These are phyloP conservation scores for Ophonus ardosiacus DNA, from an alignment of 2,888 invertebrate species.

Conservation along the genomic window DNA sequence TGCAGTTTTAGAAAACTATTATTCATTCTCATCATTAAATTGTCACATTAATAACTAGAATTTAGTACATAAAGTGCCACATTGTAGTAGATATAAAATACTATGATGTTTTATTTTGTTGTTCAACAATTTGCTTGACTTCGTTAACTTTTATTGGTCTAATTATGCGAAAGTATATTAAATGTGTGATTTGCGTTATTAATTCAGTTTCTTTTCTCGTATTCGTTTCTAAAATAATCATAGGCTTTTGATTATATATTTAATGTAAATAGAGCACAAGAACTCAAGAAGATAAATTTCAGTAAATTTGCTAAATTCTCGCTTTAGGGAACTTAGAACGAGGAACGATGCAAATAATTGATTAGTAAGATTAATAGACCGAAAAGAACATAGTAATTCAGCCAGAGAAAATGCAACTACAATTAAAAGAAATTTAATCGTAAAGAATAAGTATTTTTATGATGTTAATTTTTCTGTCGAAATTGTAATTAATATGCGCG, in stretches of 20 bases:
- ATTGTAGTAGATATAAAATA: too few relatives aligned
- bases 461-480: too few relatives aligned
- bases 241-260: background rate
- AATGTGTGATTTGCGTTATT: background rate
- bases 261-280: slow-evolving; percentile 28
- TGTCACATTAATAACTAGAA: too few relatives aligned
- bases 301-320: background rate
- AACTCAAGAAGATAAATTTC: background rate
- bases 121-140: too few relatives aligned
- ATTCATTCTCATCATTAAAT: too few relatives aligned
- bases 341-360: slow-evolving; percentile 10
- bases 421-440: background rate
- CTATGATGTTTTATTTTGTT: too few relatives aligned
- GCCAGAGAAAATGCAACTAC: background rate
- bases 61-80: too few relatives aligned
- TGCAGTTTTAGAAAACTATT: too few relatives aligned
- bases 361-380: slow-evolving; percentile 33
- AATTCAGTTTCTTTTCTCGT: background rate
- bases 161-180: too few relatives aligned
- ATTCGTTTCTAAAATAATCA: background rate
- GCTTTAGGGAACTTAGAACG: slow-evolving; percentile 12
- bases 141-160: too few relatives aligned
- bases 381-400: slow-evolving; percentile 12
- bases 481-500: too few relatives aligned
- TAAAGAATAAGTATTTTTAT: too few relatives aligned